A percentile compares a stretch with the other conserved stretches of the same genome.
These are phyloP conservation scores for Climacteris rufus DNA, from an alignment of 2,113 vertebrate genomes.

Conservation along the genomic window DNA sequence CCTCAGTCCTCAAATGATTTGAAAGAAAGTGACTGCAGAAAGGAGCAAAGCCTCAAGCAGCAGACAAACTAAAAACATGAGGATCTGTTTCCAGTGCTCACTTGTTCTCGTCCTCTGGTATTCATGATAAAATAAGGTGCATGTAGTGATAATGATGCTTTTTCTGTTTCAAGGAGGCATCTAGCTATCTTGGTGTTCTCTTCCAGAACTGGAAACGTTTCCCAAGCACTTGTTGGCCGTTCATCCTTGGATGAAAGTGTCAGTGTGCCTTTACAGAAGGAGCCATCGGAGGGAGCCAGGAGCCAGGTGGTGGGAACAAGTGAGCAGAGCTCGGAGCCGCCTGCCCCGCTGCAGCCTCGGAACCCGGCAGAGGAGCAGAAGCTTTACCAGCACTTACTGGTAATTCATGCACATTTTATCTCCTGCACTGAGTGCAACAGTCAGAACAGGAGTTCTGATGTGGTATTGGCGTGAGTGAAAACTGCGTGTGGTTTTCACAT, in stretches of 20 bases:
- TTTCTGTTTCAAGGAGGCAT: neutral
- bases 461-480: neutral
- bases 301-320: constrained; percentile 8
- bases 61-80: neutral
- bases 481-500: neutral
- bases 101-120: neutral
- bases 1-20: neutral
- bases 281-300: constrained; percentile 57
- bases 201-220: constrained; percentile 24
- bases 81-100: fast-evolving
- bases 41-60: neutral
- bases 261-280: constrained; percentile 64
- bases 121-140: neutral
- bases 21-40: neutral
- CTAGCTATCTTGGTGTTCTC: neutral
- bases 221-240: constrained; percentile 6
- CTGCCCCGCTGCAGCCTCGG: neutral
- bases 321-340: neutral
- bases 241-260: constrained; percentile 66
- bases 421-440: neutral
- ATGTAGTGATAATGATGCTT: neutral
- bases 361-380: constrained; percentile 63
- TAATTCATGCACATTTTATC: constrained; percentile 30
- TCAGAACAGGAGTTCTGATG: neutral
- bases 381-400: constrained; percentile 82